Evolutionary conservation across 1,140 invertebrate genomes (phyloP), one percentile per base, ranked within the genome.

Genomic region (Pinna nobilis): DNA sequence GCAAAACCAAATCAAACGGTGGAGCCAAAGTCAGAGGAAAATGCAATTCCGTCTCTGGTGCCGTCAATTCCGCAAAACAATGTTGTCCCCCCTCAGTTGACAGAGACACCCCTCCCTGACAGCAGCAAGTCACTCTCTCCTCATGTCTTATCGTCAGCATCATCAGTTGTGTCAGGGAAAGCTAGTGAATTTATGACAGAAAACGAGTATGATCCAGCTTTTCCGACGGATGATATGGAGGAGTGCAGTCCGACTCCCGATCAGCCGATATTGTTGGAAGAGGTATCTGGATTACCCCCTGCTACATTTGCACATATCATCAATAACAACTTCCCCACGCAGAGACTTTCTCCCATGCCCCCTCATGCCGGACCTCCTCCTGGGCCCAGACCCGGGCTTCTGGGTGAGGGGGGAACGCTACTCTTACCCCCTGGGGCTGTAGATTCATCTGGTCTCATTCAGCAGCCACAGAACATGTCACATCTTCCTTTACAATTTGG

Each of bases 171-270:
- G n/a, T n/a, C n/a, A n/a, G n/a, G 3, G 32, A 59, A 35, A 33
- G 44, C 15, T 2, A 20, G 20, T 47, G 20, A 20, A 47, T 47
- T 53, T 20, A 25, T 35, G 20, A 11, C 30, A 35, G 41, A 53
- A 41, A 47, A 35, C 0, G 73, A 69, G 32, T 75, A 75, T 65
- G 73, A 75, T 60, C 73, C 73, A 18, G 73, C 66, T 23, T 75
- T 70, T 64, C 73, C 73, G 0, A 75, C 73, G 23, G 73, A 70
- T 63, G 73, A 75, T 64, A 49, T 55, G 53, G 61, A 69, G 47
- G 73, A 70, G 44, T 50, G 50, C 18, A 63, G 53, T n/a, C 65
- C 66, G 13, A 51, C 59, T n/a, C 60, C 50, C 13, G 35, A 41
- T 63, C 59, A 30, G 44, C 37, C 59, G 11, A 41, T 41, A 41